Base-by-base conservation (phyloP, 2,797 vertebrate species). In the Myoxocephalus aenaeus region DNA sequence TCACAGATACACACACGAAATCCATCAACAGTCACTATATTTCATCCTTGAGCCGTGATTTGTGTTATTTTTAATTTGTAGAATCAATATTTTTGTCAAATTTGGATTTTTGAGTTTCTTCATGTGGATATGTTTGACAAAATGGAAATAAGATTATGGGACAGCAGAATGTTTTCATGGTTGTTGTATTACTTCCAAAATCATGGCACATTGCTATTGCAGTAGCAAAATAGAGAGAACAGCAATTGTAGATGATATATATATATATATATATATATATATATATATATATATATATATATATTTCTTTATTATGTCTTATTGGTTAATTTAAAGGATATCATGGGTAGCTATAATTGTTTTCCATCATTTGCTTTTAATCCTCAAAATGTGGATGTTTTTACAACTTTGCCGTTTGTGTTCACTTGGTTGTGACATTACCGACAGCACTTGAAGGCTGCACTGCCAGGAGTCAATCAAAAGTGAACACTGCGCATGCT, bases 401-500 rank as follows among this genome's bases (percentile, higher is more conserved):
- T 73, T 11, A 11, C 7, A 77, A 78, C 48, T 38, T 38, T 38
- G 2, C 22, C 1, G 20, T 62, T 32, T 63, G 22, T 46, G 56
- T 57, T 25, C 7, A 0, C 27, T 65, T 13, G 51, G 29, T 56
- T 42, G 70, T 48, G 17, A 64, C 8, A 77, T 80, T 34, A 56
- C 73, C 62, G 11, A 83, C 71, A 48, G 74, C 51, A 42, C 77
- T 7, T 86, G 78, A 90, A 89, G 48, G 85, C 81, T 72, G 25
- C 86, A 69, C 34, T 25, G 22, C 7, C 57, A 14, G 22, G 20
- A 73, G 22, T 18, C 61, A 20, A 20, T 20, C 25, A 11, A 5
- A 15, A 53, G 17, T n/a, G 65, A 7, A 4, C 62, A 81, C 68
- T 72, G 90, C 90, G 90, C 94, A 90, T 92, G 93, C 89, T 57